A percentile compares a stretch with the other conserved stretches of the same genome.
Conservation (phyloP, 1,140 invertebrate species). For the Eubasilissa regina region DNA sequence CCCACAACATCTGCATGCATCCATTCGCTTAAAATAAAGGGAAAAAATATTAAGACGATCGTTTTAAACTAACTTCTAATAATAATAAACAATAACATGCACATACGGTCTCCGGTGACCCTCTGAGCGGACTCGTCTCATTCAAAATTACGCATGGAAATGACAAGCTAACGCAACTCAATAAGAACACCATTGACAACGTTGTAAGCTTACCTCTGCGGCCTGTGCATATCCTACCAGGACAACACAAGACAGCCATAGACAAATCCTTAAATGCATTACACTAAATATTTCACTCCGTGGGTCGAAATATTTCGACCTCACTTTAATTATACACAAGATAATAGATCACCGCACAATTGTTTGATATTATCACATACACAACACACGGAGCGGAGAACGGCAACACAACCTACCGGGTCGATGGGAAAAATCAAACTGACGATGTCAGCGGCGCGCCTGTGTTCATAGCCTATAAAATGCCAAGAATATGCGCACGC, state of each 20-base stretch:
- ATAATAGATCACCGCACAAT: slow-evolving; percentile 49
- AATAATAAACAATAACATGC: slow-evolving; percentile 35
- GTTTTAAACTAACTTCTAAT: slow-evolving; percentile 1
- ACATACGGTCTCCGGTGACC: slow-evolving; percentile 1
- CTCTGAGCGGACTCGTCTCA: slow-evolving; percentile 28
- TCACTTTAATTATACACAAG: slow-evolving; percentile 44
- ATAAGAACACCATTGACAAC: slow-evolving; percentile 7
- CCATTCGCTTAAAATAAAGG: slow-evolving; percentile 18
- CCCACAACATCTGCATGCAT: slow-evolving; percentile 43
- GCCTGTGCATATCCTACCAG: slow-evolving; percentile 72
- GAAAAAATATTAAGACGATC: not conserved
- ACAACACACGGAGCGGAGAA: slow-evolving; percentile 44
- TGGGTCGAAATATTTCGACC: slow-evolving; percentile 54
- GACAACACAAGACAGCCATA: slow-evolving; percentile 73
- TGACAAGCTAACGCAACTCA: slow-evolving; percentile 33
- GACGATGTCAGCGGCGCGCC: slow-evolving; percentile 41
- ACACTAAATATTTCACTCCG: slow-evolving; percentile 64
- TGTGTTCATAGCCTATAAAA: slow-evolving; percentile 41
- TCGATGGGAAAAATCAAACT: slow-evolving; percentile 41
- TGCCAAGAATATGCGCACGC: slow-evolving; percentile 37
- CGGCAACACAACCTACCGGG: slow-evolving; percentile 46
- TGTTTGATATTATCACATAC: slow-evolving; percentile 47
- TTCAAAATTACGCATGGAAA: slow-evolving; percentile 42
- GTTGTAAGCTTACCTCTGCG: slow-evolving; percentile 69
- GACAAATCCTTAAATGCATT: slow-evolving; percentile 72